Evolutionary conservation across 2,888 invertebrate genomes (phyloP).

Genomic region (Aleiodes leptofemur): DNA sequence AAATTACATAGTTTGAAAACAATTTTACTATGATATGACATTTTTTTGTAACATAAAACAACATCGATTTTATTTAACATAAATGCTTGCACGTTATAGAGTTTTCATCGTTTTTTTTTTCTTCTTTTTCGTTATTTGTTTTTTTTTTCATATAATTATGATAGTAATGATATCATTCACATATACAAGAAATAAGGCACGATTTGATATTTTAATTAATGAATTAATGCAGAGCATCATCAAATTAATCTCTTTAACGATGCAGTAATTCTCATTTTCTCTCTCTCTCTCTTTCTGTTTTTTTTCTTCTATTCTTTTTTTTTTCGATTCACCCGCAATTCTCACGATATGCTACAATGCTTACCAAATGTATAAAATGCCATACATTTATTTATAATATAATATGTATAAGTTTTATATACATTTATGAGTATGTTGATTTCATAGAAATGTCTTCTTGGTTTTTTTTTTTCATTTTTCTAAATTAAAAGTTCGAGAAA

Average conservation of each 20-base stretch:
- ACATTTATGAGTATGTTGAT: constrained; percentile 63
- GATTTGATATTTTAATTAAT: constrained; percentile 68
- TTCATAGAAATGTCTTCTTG: constrained; percentile 11
- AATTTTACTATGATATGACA: constrained; percentile 8
- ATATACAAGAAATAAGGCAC: constrained; percentile 72
- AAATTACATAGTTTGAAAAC: constrained; percentile 9
- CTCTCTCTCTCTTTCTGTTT: not conserved
- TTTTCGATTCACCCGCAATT: constrained; percentile 38
- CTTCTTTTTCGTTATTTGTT: not conserved
- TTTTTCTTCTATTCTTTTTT: not conserved
- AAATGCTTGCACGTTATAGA: constrained; percentile 72
- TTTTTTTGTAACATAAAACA: constrained; percentile 70
- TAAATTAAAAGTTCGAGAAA: not conserved
- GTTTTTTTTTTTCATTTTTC: no score
- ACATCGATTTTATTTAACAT: constrained; percentile 74
- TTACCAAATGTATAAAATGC: constrained; percentile 72
- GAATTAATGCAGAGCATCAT: constrained; percentile 53
- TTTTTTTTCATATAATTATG: constrained; percentile 59
- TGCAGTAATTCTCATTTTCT: constrained; percentile 18
- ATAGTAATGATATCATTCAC: constrained; percentile 64
- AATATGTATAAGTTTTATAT: constrained; percentile 56
- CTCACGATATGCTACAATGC: constrained; percentile 71
- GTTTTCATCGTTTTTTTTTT: constrained; percentile 36
- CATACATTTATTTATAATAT: constrained; percentile 61
- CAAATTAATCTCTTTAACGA: constrained; percentile 45